Evolutionary conservation across 2,888 invertebrate species (phyloP), one percentile per base, ranked within the genome.

Genomic region (Apoderus coryli): DNA sequence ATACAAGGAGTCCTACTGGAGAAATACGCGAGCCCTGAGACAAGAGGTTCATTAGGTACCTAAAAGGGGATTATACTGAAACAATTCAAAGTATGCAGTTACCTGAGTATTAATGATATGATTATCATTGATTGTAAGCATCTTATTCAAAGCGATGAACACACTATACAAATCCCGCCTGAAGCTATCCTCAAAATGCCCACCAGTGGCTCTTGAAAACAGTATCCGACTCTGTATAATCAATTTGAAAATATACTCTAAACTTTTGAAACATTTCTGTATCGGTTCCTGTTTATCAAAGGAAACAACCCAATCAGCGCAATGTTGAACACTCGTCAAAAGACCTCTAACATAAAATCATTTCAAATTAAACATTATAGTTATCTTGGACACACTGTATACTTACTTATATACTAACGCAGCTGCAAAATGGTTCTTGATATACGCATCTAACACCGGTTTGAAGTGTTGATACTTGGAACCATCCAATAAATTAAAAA

Each of bases 381-480:
- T 6, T 6, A 19, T 19, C 19, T 19, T 19, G n/a, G n/a, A n/a
- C n/a, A n/a, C n/a, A n/a, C n/a, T 10, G 13, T 30, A 16, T 22
- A 60, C 71, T 61, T 60, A 81, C 81, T 88, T 89, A 60, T 92
- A 90, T 10, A 92, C 92, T 9, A 93, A 65, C 0, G 92, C 88
- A 2, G 90, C 90, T 0, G 92, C 88, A 60, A 95, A 93, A 56
- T 90, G 90, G 42, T 85, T 82, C 44, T 81, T 80, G 30, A 93
- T 89, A 51, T 95, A 95, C 2, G 85, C 85, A 49, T 93, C 89
- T 57, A 93, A 73, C 0, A 93, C 89, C 0, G 90, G 88, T 43
- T 84, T 78, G 57, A 93, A 93, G 52, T 92, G 89, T 52, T 90
- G 86, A 58, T 90, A 93, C 47, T 90, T 82, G 32, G 73, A 77